A percentile compares a stretch with the other conserved stretches of the same genome.
These are phyloP conservation scores for Eumacrocentrus americanus DNA, from an alignment of 2,888 invertebrate genomes.

Conservation along the genomic window DNA sequence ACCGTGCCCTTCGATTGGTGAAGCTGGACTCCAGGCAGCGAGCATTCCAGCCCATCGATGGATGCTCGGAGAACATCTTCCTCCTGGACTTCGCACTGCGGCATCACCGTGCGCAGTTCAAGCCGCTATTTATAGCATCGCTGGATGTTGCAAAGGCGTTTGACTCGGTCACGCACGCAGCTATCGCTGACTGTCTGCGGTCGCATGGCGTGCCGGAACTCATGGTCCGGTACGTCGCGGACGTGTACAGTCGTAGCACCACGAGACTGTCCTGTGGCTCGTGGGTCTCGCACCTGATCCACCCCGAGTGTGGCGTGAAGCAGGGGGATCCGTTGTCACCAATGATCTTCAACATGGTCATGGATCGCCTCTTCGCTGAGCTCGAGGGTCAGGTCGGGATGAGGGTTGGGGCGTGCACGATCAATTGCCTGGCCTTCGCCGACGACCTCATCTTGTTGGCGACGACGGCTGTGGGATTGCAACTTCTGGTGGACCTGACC, in stretches of 20 bases:
- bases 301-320: constrained; percentile 33
- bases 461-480: constrained; percentile 23
- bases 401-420: background rate
- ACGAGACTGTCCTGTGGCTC: constrained; percentile 19
- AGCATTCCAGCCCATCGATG: constrained; percentile 35
- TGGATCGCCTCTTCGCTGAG: constrained; percentile 16
- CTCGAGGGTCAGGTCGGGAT: constrained; percentile 22
- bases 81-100: constrained; percentile 28
- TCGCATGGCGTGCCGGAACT: constrained; percentile 14
- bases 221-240: constrained; percentile 24
- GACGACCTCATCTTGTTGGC: constrained; percentile 35
- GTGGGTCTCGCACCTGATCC: constrained; percentile 23
- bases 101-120: constrained; percentile 21
- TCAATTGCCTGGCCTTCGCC: constrained; percentile 34
- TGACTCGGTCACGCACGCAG: constrained; percentile 29
- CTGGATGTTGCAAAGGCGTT: constrained; percentile 33
- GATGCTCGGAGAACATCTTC: constrained; percentile 33
- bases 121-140: constrained; percentile 31
- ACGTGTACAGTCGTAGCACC: constrained; percentile 6
- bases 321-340: constrained; percentile 40
- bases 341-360: constrained; percentile 34
- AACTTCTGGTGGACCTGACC: background rate
- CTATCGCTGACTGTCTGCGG: constrained; percentile 12
- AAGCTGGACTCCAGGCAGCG: constrained; percentile 31
- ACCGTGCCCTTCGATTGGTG: background rate